These are phyloP conservation scores for Rostratula benghalensis DNA, from an alignment of 2,113 vertebrate genomes.

Conservation along the genomic window DNA sequence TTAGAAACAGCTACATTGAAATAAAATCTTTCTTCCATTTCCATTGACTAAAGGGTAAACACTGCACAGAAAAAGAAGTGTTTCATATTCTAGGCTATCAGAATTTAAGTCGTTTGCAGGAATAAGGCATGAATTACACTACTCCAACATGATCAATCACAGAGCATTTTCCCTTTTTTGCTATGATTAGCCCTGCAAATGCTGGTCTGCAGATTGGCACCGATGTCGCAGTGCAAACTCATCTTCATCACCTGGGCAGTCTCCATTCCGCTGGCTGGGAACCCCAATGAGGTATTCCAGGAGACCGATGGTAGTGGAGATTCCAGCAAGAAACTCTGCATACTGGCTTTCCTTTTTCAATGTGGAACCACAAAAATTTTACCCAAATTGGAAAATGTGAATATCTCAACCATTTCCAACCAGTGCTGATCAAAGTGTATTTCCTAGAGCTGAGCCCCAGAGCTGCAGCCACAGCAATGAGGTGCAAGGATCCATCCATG, in stretches of 20 bases:
- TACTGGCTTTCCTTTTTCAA: not conserved
- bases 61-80: not conserved
- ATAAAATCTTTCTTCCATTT: not conserved
- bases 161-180: not conserved
- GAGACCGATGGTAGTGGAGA: not conserved
- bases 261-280: not conserved
- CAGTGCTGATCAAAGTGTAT: not conserved
- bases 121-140: not conserved
- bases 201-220: not conserved
- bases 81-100: not conserved
- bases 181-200: not conserved
- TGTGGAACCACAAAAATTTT: not conserved
- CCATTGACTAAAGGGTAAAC: not conserved
- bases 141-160: not conserved
- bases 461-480: not conserved
- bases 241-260: too few species aligned
- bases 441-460: not conserved
- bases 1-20: not conserved
- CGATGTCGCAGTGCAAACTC: accelerated
- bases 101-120: not conserved
- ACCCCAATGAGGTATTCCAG: not conserved
- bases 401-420: not conserved
- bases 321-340: not conserved
- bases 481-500: not conserved
- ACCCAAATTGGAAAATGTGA: not conserved